Percentiles rank a stretch among this genome's conserved stretches.
Conservation (phyloP, 1,140 invertebrate species). For the Metopolophium dirhodum region DNA sequence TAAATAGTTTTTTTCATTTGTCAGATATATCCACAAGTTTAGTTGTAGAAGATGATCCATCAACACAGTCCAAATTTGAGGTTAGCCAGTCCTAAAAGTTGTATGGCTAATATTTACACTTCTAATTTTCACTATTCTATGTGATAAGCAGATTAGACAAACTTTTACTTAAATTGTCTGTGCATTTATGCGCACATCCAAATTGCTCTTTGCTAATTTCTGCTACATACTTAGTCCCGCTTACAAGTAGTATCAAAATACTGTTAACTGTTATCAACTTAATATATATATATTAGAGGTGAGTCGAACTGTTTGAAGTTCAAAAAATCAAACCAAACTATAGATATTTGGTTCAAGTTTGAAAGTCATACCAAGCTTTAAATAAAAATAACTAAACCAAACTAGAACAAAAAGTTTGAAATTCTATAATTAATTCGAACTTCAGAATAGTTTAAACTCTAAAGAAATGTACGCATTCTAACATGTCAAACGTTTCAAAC, state of each 20-base stretch:
- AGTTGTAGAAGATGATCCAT: constrained; percentile 55
- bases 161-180: constrained; percentile 28
- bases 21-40: constrained; percentile 55
- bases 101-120: constrained; percentile 34
- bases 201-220: constrained; percentile 41
- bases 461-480: no score
- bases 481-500: no score
- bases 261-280: neutral
- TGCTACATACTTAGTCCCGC: constrained; percentile 39
- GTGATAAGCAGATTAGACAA: constrained; percentile 20
- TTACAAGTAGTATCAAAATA: constrained; percentile 46
- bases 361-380: no score
- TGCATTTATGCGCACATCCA: constrained; percentile 29
- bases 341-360: no score
- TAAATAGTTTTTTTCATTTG: constrained; percentile 56
- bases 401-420: no score
- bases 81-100: constrained; percentile 44
- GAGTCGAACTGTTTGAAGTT: no score
- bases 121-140: constrained; percentile 8
- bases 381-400: no score
- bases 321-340: no score
- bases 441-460: no score
- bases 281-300: no score
- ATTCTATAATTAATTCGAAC: no score
- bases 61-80: constrained; percentile 45